Percentiles rank a stretch among this genome's conserved stretches.
Conservation (phyloP, 1,140 invertebrate species). For the Tetragnatha versicolor region DNA sequence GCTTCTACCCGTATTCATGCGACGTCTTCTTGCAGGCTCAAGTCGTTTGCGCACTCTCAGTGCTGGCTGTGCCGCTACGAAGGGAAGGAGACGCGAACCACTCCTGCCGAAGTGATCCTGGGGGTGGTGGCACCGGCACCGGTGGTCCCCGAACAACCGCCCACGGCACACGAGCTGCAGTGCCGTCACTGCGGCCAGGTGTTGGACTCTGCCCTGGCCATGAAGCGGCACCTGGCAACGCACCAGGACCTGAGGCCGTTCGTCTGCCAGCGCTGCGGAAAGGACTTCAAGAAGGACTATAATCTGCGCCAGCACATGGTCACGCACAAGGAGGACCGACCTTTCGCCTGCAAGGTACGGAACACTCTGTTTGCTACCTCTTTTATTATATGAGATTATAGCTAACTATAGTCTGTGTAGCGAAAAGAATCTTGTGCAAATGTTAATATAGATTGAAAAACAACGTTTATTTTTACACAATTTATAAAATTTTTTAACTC, state of each 20-base stretch:
- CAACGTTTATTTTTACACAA: too few species aligned
- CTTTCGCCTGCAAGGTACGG: conserved; percentile 37
- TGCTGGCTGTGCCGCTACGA: conserved; percentile 46
- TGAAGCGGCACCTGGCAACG: conserved; percentile 25
- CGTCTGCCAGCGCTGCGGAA: conserved; percentile 31
- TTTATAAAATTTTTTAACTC: too few species aligned
- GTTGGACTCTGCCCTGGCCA: neutral
- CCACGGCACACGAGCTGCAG: conserved; percentile 9
- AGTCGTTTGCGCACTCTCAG: conserved; percentile 25
- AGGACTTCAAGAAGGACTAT: conserved; percentile 20
- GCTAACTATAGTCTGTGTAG: too few species aligned
- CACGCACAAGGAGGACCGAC: conserved; percentile 33
- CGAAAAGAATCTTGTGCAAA: too few species aligned
- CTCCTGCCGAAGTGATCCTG: too few species aligned
- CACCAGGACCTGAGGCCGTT: conserved; percentile 17
- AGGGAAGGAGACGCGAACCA: conserved; percentile 12
- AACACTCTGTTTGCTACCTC: too few species aligned
- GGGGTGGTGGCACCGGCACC: conserved; percentile 23
- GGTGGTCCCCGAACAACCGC: neutral
- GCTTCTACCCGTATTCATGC: too few species aligned
- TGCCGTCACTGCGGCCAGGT: conserved; percentile 45
- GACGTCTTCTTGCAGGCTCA: too few species aligned
- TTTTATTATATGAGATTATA: too few species aligned
- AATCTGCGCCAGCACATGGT: conserved; percentile 40
- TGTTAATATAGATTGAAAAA: too few species aligned